Conservation (phyloP, 1,140 invertebrate species). For the Drosophila pectinifera region DNA sequence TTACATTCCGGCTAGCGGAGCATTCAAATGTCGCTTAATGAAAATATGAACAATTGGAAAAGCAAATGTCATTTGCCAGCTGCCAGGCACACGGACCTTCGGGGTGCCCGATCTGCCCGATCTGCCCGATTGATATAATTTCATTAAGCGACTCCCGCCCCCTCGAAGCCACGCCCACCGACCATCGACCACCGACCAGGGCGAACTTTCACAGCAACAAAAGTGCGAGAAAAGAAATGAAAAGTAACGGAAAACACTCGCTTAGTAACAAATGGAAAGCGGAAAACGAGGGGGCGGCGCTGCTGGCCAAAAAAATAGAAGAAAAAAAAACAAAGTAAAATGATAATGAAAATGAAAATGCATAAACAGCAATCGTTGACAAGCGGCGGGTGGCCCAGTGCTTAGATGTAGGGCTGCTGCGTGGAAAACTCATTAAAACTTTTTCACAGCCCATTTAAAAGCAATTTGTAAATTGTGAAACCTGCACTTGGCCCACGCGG, state of each 20-base stretch:
- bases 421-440: constrained; percentile 84
- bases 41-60: constrained; percentile 74
- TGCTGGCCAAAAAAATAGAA: constrained; percentile 3
- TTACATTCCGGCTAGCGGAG: constrained; percentile 23
- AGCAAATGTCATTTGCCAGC: constrained; percentile 77
- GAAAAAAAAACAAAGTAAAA: constrained; percentile 31
- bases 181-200: constrained; percentile 1
- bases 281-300: constrained; percentile 39
- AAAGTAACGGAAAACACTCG: constrained; percentile 52
- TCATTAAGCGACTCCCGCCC: constrained; percentile 59
- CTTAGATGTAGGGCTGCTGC: constrained; percentile 42
- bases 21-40: constrained; percentile 70
- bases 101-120: constrained; percentile 51
- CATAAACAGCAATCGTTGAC: constrained; percentile 58
- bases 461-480: constrained; percentile 82
- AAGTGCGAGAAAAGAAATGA: constrained; percentile 24
- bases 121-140: constrained; percentile 78
- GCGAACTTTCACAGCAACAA: constrained; percentile 22
- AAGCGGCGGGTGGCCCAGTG: constrained; percentile 15
- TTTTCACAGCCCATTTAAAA: constrained; percentile 84
- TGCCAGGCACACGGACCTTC: constrained; percentile 50
- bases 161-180: constrained; percentile 45
- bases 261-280: constrained; percentile 71
- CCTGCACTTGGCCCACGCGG: constrained; percentile 42
- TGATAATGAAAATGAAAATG: constrained; percentile 82